phyloP scores from a whole-genome alignment of 2,113 vertebrate species.

The Otis tarda region DNA sequence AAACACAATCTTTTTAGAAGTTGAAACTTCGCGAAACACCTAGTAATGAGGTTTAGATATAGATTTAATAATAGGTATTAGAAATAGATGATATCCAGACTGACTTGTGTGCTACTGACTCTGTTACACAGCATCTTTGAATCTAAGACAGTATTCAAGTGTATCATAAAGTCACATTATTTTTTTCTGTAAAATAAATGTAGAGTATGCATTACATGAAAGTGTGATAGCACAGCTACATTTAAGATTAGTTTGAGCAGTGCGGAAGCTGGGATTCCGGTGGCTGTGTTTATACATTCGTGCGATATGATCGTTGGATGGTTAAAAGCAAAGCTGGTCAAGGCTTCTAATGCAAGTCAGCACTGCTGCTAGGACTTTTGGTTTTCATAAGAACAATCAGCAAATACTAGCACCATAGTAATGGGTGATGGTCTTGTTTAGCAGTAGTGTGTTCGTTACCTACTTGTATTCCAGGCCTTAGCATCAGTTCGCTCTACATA shows the following conservation, averaged over 20 bases:
- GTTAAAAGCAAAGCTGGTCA: background rate
- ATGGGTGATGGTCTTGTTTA: background rate
- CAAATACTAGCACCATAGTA: background rate
- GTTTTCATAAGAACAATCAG: background rate
- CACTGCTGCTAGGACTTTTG: background rate
- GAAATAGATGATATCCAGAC: background rate
- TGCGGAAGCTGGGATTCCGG: background rate
- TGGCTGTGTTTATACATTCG: background rate
- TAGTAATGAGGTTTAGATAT: background rate
- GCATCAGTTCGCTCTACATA: background rate
- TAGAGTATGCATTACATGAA: background rate
- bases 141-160: background rate
- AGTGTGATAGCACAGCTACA: background rate
- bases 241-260: background rate
- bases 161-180: background rate
- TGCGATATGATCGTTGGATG: background rate
- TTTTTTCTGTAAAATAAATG: background rate
- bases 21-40: background rate
- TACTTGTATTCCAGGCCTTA: background rate
- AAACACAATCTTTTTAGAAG: background rate
- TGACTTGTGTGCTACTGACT: background rate
- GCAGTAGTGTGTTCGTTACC: background rate
- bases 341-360: background rate
- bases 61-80: background rate
- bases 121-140: background rate